These are phyloP conservation scores for Jaculus jaculus DNA, from an alignment of 2,113 vertebrate genomes.

Conservation along the genomic window DNA sequence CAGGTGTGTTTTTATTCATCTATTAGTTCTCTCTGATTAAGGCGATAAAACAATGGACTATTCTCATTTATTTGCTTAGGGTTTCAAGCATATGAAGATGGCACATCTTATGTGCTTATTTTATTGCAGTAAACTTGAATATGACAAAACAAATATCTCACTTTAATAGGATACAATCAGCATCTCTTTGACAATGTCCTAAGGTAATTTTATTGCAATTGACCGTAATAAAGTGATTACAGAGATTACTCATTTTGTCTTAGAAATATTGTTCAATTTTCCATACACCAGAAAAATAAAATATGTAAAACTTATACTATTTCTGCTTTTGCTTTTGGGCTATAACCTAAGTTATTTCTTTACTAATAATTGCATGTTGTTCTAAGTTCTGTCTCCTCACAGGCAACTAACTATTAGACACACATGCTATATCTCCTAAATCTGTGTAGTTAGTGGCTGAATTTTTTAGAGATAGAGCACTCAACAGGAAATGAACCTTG, in stretches of 20 bases:
- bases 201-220: constrained; percentile 25
- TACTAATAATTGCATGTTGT: background rate
- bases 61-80: constrained; percentile 5
- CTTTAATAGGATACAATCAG: background rate
- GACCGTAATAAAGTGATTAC: background rate
- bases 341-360: background rate
- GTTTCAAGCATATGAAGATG: background rate
- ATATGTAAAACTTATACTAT: background rate
- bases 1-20: constrained; percentile 43
- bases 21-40: constrained; percentile 23
- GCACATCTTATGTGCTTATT: background rate
- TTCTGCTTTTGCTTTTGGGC: constrained; percentile 8
- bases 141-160: background rate
- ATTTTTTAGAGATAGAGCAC: background rate
- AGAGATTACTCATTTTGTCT: background rate
- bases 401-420: background rate
- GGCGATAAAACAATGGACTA: background rate
- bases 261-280: background rate
- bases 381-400: background rate
- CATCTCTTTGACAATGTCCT: background rate
- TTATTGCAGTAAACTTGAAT: background rate
- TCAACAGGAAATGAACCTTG: background rate
- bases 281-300: constrained; percentile 31
- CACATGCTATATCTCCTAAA: background rate
- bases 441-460: background rate